Percentiles rank a stretch among this genome's conserved stretches.
Conservation (phyloP, 2,797 vertebrate genomes). For the Sebastes trivittatus region DNA sequence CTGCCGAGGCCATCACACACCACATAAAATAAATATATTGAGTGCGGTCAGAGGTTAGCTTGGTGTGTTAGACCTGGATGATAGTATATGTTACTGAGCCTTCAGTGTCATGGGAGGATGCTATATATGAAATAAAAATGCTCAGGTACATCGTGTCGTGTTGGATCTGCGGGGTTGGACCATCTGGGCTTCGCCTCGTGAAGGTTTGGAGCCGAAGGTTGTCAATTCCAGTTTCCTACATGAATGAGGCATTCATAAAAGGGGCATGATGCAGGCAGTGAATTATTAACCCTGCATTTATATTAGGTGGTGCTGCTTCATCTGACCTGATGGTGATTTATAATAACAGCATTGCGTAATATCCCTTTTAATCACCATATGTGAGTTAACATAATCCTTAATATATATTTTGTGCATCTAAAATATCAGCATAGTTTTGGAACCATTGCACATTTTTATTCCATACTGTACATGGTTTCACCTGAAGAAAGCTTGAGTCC, state of each 20-base stretch:
- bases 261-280: background rate
- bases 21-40: slow-evolving; percentile 12
- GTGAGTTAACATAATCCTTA: background rate
- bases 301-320: background rate
- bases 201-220: background rate
- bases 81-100: background rate
- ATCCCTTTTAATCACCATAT: background rate
- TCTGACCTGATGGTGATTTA: background rate
- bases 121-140: background rate
- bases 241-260: slow-evolving; percentile 20
- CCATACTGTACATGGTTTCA: slow-evolving; percentile 21
- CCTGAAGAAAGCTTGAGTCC: slow-evolving; percentile 20
- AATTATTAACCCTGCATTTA: slow-evolving; percentile 10
- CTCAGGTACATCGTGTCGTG: background rate
- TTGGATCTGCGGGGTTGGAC: background rate
- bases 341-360: background rate
- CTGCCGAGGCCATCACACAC: background rate
- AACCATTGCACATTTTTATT: background rate
- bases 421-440: background rate
- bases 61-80: background rate
- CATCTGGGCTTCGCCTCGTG: background rate
- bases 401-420: background rate
- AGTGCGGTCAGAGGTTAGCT: background rate
- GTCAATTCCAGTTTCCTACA: slow-evolving; percentile 8
- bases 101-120: background rate